phyloP scores from a whole-genome alignment of 2,888 invertebrate genomes.

The Fragum sueziense region DNA sequence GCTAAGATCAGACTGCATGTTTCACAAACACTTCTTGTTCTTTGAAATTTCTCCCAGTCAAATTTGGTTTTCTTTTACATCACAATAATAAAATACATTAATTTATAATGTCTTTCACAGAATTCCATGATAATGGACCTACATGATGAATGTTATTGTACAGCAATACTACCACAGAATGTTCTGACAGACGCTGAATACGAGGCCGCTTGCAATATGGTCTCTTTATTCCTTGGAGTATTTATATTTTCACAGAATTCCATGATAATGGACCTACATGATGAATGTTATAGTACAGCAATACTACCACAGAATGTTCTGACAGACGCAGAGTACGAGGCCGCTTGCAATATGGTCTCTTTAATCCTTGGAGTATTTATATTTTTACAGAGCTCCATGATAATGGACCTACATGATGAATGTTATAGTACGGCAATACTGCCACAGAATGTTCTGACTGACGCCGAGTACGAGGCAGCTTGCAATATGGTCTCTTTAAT shows the following conservation, averaged over 20 bases:
- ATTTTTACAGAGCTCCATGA: slow-evolving; percentile 57
- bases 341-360: slow-evolving; percentile 48
- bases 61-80: too few relatives aligned
- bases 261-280: slow-evolving; percentile 68
- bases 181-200: slow-evolving; percentile 47
- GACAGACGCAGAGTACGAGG: slow-evolving; percentile 54
- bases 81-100: too few relatives aligned
- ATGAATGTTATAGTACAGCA: slow-evolving; percentile 62
- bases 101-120: too few relatives aligned
- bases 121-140: slow-evolving; percentile 67
- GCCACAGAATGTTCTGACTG: slow-evolving; percentile 34
- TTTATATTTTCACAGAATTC: slow-evolving; percentile 43
- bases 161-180: slow-evolving; percentile 20
- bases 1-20: too few relatives aligned
- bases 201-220: slow-evolving; percentile 50
- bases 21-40: too few relatives aligned
- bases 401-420: slow-evolving; percentile 69
- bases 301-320: slow-evolving; percentile 15
- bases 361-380: too few relatives aligned
- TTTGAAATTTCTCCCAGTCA: too few relatives aligned
- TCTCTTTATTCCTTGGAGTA: too few relatives aligned
- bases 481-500: slow-evolving; percentile 52
- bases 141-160: slow-evolving; percentile 64
- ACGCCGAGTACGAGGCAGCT: slow-evolving; percentile 53
- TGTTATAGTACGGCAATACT: slow-evolving; percentile 53